These are phyloP conservation scores for Drosophila bipectinata DNA, from an alignment of 1,140 invertebrate genomes.

Conservation along the genomic window DNA sequence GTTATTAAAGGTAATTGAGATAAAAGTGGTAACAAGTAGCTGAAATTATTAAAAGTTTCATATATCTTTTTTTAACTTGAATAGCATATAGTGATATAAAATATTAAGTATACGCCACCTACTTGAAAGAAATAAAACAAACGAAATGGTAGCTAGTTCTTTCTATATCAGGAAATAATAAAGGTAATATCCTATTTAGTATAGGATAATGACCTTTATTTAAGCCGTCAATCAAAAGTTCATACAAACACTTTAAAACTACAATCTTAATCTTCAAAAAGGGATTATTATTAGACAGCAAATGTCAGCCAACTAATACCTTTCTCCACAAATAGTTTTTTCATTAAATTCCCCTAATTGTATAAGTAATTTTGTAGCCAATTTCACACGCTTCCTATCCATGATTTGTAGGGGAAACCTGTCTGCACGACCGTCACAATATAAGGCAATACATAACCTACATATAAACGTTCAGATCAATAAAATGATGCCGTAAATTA, in stretches of 20 bases:
- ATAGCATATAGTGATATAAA: not conserved
- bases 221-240: too few relatives aligned
- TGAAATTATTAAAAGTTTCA: not conserved
- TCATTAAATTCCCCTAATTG: conserved; percentile 4
- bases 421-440: conserved; percentile 47
- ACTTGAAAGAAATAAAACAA: not conserved
- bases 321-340: conserved; percentile 19
- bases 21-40: not conserved
- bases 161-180: too few relatives aligned
- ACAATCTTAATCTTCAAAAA: not conserved
- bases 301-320: conserved; percentile 29
- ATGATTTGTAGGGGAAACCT: conserved; percentile 43
- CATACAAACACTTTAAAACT: too few relatives aligned
- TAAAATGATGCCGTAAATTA: conserved; percentile 77
- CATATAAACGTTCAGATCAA: conserved; percentile 74
- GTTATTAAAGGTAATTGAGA: not conserved
- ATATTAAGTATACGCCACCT: not conserved
- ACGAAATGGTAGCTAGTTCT: too few relatives aligned
- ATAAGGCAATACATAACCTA: conserved; percentile 65
- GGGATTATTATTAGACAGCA: not conserved
- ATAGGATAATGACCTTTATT: too few relatives aligned
- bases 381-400: conserved; percentile 48
- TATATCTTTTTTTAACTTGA: not conserved
- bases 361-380: conserved; percentile 29
- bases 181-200: too few relatives aligned